Base-by-base conservation (phyloP, 2,888 invertebrate species). In the Morpho helenor region DNA sequence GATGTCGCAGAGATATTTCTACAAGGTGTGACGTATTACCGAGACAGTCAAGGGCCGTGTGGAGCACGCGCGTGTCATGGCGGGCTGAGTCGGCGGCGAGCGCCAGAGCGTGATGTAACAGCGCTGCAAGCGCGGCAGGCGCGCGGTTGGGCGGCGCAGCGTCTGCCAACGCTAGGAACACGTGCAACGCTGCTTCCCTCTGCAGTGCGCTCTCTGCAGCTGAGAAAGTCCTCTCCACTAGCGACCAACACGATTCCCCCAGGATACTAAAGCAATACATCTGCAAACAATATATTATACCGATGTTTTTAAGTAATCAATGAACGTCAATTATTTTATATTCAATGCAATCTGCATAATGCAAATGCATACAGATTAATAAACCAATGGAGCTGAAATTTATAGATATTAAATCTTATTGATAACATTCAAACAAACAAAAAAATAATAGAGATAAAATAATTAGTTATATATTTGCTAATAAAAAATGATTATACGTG, bases 241-340 rank as follows among this genome's bases (percentile, higher is more conserved):
- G 92, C 62, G 93, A 89, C 68, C 97, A 86, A 73, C 97, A 93
- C 75, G 93, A 92, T 47, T 94, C 92, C 64, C 95, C 93, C n/a
- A 98, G 85, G 7, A 98, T 94, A 69, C 94, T 94, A 83, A 95
- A 96, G 80, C 97, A 96, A 80, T 97, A 97, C 92, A 96, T 94
- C 95, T 95, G 77, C 7, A 23, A 60, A 50, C n/a, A 51, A 49
- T 22, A 53, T 47, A n/a, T 8, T n/a, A 7, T 16, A 7, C 40
- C 3, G 31, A 31, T 2, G 7, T 43, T 9, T n/a, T 43, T 43
- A 9, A 43, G 7, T 43, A 9, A 2, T 16, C 43, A 4, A 43
- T 43, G n/a, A 43, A 43, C 43, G 42, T 2, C 42, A 42, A 8
- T 8, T 8, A 42, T 8, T 42, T 42, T 42, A 42, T 8, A 42